A percentile compares a stretch with the other conserved stretches of the same genome.
Conservation (phyloP, 2,113 vertebrate genomes). For the Lepus timidus region DNA sequence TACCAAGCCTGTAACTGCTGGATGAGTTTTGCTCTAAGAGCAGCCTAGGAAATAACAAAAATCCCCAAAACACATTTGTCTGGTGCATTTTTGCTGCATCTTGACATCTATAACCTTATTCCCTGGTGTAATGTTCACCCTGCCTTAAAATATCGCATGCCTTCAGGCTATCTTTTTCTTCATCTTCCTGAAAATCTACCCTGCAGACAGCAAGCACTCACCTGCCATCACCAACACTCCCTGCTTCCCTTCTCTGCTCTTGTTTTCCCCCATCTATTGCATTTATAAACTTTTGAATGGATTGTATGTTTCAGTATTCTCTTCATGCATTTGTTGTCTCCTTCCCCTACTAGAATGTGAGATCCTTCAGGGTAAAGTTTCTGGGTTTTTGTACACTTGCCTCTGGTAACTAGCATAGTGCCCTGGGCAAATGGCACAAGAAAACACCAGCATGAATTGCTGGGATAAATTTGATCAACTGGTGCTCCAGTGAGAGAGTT, state of each 20-base stretch:
- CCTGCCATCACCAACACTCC: too few species aligned
- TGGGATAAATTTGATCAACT: neutral
- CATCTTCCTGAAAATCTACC: neutral
- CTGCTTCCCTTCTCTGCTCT: neutral
- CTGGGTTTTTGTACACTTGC: neutral
- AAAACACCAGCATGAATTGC: neutral
- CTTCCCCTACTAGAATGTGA: neutral
- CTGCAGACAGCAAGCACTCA: neutral
- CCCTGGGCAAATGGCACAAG: neutral
- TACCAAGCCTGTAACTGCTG: neutral
- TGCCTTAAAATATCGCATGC: neutral
- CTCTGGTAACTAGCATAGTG: neutral
- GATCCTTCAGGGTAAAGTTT: neutral
- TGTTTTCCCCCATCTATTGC: too few species aligned
- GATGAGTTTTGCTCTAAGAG: neutral
- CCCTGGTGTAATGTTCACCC: too few species aligned
- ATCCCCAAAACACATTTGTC: neutral
- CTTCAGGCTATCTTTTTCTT: neutral
- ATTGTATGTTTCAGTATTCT: neutral
- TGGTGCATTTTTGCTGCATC: too few species aligned
- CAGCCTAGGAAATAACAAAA: neutral
- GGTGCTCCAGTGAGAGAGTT: neutral
- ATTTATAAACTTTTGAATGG: neutral
- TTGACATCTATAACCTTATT: neutral
- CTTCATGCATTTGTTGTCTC: neutral